Conservation (phyloP, 2,888 invertebrate species). For the Hipparchia sbordonii region DNA sequence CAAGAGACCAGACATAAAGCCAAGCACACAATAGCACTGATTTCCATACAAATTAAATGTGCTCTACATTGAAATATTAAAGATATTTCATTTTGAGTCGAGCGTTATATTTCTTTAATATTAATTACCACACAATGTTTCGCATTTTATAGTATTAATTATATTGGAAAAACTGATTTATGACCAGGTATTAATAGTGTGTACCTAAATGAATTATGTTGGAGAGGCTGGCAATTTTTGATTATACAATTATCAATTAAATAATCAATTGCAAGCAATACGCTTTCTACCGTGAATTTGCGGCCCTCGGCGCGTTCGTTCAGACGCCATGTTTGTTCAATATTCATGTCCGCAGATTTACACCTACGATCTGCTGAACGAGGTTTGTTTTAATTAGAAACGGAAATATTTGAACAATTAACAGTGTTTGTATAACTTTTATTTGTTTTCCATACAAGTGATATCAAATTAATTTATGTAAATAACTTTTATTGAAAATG, state of each 20-base stretch:
- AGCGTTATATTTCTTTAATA: conserved; percentile 2
- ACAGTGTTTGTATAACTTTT: not conserved
- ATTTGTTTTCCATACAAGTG: no score
- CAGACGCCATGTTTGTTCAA: conserved; percentile 14
- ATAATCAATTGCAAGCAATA: not conserved
- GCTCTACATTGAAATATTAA: conserved; percentile 37
- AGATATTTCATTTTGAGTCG: conserved; percentile 42
- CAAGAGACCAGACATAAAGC: conserved; percentile 41
- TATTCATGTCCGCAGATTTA: conserved; percentile 10
- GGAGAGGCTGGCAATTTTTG: not conserved
- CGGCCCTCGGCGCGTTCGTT: not conserved
- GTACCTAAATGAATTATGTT: not conserved
- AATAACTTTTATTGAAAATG: no score
- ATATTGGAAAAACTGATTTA: not conserved
- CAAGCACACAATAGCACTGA: conserved; percentile 39
- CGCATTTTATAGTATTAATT: no score
- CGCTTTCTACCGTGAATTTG: not conserved
- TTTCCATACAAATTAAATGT: conserved; percentile 46
- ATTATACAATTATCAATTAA: no score
- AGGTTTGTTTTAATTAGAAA: conserved; percentile 1
- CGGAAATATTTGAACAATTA: conserved; percentile 5
- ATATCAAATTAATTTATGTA: no score
- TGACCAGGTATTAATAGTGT: not conserved
- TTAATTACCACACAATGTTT: not conserved
- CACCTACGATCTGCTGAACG: not conserved